Base-by-base conservation (phyloP, 2,888 invertebrate genomes). In the Hanleya hanleyi region DNA sequence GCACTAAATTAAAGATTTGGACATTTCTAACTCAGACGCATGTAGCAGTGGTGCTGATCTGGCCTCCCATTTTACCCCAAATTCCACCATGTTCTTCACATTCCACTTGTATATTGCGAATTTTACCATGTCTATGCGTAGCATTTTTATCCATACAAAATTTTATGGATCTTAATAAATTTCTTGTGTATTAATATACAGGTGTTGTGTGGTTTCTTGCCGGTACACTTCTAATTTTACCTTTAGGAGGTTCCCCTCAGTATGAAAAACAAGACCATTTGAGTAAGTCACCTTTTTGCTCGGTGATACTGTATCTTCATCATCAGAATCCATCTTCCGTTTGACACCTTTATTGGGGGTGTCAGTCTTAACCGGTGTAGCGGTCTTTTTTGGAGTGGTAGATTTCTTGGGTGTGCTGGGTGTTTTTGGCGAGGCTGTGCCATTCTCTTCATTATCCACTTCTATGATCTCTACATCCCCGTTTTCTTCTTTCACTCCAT, bases 251-350 rank as follows among this genome's bases (percentile, higher is more conserved):
- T 22, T 57, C n/a, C 9, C 26, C 37, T 33, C 12, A 26, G 15
- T 47, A 41, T 32, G 26, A 26, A 57, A 35, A 69, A 7, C 26
- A 41, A 64, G 36, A 33, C 7, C 15, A 12, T 78, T 61, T 78
- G 76, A 15, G 69, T 38, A 35, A 76, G 76, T 12, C 68, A 72
- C 61, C 67, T 66, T 69, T 22, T 69, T 69, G 1, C 22, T n/a
- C n/a, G 73, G 66, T 32, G 70, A 69, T 18, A 38, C 22, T 9
- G 32, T 66, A 7, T n/a, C 49, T 26, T 66, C 35, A 36, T 50
- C 47, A 26, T 47, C 50, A 22, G 36, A 61, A 5, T 29, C 37
- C n/a, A 65, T 41, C 67, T 36, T 32, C 47, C 73, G 51, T 36
- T 73, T 73, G 5, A 62, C 36, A 57, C 57, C 70, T 15, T 32